Percentiles rank a stretch among this genome's conserved stretches.
Conservation (phyloP, 2,113 vertebrate genomes). For the Mastomys coucha region DNA sequence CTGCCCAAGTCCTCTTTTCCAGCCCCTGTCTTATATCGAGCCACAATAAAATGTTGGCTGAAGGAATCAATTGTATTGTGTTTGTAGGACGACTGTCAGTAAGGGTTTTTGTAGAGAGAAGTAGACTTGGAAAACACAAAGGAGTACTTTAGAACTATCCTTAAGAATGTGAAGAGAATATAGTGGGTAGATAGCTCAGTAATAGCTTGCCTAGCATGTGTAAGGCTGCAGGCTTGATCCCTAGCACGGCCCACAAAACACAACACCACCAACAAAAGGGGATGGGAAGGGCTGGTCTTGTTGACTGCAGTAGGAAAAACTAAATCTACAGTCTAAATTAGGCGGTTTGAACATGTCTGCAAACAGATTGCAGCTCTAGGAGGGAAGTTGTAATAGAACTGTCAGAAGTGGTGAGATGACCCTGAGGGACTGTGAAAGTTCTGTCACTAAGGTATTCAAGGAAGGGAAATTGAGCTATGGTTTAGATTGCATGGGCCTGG, state of each 20-base stretch:
- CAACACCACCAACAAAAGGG: not conserved
- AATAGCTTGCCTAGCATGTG: not conserved
- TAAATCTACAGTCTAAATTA: not conserved
- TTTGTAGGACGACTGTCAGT: not conserved
- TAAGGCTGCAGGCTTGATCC: not conserved
- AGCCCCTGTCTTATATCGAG: not conserved
- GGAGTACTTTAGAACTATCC: not conserved
- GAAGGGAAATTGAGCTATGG: not conserved
- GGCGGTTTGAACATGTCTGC: not conserved
- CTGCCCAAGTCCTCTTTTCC: not conserved
- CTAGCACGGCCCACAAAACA: not conserved
- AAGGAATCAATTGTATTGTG: not conserved
- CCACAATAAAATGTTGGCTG: not conserved
- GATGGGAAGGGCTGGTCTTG: not conserved
- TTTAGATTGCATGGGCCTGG: not conserved
- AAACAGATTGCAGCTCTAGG: not conserved
- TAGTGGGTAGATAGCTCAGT: not conserved
- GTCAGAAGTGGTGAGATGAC: not conserved
- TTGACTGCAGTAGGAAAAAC: not conserved
- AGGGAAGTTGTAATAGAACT: not conserved
- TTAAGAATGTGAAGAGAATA: not conserved
- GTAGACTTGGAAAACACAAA: not conserved
- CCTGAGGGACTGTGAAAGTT: not conserved
- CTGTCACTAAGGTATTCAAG: not conserved
- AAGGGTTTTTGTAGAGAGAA: not conserved